These are phyloP conservation scores for Conistra vaccinii DNA, from an alignment of 2,888 invertebrate genomes.

Conservation along the genomic window DNA sequence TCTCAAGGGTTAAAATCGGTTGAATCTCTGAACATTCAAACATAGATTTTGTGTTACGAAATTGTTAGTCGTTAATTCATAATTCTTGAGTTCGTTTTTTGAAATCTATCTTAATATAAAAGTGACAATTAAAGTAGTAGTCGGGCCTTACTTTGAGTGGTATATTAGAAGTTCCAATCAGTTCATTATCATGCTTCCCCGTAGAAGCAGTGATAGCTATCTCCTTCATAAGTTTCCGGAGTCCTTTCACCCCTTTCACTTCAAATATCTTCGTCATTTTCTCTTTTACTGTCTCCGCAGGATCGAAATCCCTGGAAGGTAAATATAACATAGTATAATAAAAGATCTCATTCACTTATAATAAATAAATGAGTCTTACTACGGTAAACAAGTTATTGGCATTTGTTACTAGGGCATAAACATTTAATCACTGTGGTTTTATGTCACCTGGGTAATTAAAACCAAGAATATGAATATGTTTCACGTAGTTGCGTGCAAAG, in stretches of 20 bases:
- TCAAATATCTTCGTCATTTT: conserved; percentile 96
- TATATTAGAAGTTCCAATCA: conserved; percentile 97
- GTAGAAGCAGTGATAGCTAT: conserved; percentile 98
- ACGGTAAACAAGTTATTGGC: conserved; percentile 39
- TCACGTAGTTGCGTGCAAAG: conserved; percentile 46
- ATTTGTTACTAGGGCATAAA: conserved; percentile 63
- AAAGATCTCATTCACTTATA: conserved; percentile 3
- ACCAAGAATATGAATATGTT: conserved; percentile 31
- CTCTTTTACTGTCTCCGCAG: conserved; percentile 96
- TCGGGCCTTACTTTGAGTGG: conserved; percentile 93
- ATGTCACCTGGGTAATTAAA: conserved; percentile 59
- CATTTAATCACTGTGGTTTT: conserved; percentile 55
- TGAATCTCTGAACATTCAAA: not conserved
- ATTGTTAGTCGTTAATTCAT: not conserved
- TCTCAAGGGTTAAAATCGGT: not conserved
- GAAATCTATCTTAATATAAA: not conserved
- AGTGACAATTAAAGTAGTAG: not conserved
- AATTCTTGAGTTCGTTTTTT: not conserved
- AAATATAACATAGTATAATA: too few species aligned
- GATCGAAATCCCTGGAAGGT: conserved; percentile 95
- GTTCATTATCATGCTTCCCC: conserved; percentile 98
- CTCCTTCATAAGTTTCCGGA: conserved; percentile 96
- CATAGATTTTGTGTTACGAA: not conserved
- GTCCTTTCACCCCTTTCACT: conserved; percentile 96
- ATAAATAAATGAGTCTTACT: not conserved